Evolutionary conservation across 2,888 invertebrate species (phyloP), one percentile per base, ranked within the genome.

Genomic region (Tenthredo scrophulariae): DNA sequence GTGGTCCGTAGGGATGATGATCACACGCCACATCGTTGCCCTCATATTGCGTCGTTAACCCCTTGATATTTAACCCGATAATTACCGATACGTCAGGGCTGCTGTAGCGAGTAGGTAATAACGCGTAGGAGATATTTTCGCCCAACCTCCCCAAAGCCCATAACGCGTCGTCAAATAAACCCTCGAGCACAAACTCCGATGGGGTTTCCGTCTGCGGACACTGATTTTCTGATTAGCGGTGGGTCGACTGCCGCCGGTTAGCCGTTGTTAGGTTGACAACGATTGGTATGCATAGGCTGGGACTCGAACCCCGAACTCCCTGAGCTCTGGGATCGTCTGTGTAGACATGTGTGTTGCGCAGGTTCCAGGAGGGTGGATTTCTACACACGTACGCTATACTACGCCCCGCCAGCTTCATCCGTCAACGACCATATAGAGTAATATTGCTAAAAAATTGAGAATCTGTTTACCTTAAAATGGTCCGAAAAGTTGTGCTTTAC

Each of bases 231-330:
- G 92, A 93, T 93, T 93, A 93, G 91, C 90, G 89, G 90, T 88
- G 91, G 92, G 91, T 92, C 91, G 93, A 92, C 91, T 92, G 92
- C 90, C 88, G 92, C 91, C 92, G 91, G 92, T 92, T 93, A 93
- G 92, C 92, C 91, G 92, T 93, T 92, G 92, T 92, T 93, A 93
- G 91, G 92, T 92, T 90, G 90, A 88, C 87, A 89, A 91, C 92
- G 89, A 93, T 93, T 93, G 92, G 91, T 93, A 93, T 93, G 93
- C 93, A 93, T 93, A 92, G 92, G 91, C 92, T 93, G 93, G 93
- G 92, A 92, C 89, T 91, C 91, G 89, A 90, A 90, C 89, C 88
- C 84, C 86, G 87, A 87, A 87, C 86, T 85, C 86, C 86, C 84
- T 54, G 85, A 79, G 77, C 62, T 62, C 85, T 26, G 58, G 75